Evolutionary conservation across 2,888 invertebrate genomes (phyloP), one percentile per base, ranked within the genome.

Genomic region (Erebia ligea): DNA sequence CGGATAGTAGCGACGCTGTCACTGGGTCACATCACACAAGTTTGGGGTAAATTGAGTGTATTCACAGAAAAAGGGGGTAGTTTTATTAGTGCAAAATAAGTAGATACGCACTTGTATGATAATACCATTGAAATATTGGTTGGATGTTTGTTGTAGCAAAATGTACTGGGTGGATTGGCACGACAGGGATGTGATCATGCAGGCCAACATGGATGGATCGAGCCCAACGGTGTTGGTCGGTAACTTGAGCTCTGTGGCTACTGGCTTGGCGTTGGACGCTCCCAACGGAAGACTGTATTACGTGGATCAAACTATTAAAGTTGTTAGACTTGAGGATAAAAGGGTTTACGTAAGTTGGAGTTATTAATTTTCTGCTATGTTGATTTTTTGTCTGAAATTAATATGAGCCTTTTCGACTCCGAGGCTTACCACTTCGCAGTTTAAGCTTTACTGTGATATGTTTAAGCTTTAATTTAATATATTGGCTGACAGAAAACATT

Each of bases 111-210:
- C 34, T 34, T 34, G 34, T 34, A 34, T 34, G 34, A 34, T 5
- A 34, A 34, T 34, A 34, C 34, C 34, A 34, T 25, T 58, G 3
- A n/a, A 40, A 10, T 15, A 9, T 59, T 9, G 59, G 19, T 42
- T 17, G n/a, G 4, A 25, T 19, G 52, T 62, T 48, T 21, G 67
- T 72, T 75, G 0, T 80, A 97, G 97, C 2, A 90, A 94, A 78
- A 96, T 99, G 95, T 99, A 96, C 88, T 99, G 98, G 98, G 96
- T 97, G 0, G 98, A 99, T 86, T 98, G 97, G 97, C 97, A 97
- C 4, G 80, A 87, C 0, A 91, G 89, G 11, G 95, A 97, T 0
- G 94, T 96, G 80, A 98, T 99, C 77, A 97, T 96, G 77, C 91
- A 94, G 10, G 95, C 98, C 9, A 94, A 95, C 9, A 98, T 99